A percentile compares a stretch with the other conserved stretches of the same genome.
Evolutionary conservation across 2,888 invertebrate species (phyloP).

Genomic region (Nysson spinosus): DNA sequence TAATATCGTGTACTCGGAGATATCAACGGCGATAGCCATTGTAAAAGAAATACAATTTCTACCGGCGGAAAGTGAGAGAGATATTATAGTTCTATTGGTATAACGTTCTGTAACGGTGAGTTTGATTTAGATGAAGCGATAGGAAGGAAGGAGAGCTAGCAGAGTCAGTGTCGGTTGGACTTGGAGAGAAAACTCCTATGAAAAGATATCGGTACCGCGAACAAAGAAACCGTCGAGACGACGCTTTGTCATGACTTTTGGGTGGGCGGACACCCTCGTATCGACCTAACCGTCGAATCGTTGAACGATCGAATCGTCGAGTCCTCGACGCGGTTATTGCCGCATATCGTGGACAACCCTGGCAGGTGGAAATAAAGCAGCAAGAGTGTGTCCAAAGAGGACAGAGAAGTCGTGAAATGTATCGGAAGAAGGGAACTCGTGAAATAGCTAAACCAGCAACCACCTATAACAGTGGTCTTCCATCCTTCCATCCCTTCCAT

Average conservation of each 20-base stretch:
- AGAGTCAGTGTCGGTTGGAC: too few relatives aligned
- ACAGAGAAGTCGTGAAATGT: conserved; percentile 14
- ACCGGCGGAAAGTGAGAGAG: too few relatives aligned
- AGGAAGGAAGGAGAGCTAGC: conserved; percentile 24
- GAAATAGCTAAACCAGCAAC: conserved; percentile 51
- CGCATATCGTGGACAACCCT: conserved; percentile 51
- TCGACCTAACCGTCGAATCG: conserved; percentile 62
- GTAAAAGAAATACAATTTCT: not conserved
- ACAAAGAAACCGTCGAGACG: conserved; percentile 39
- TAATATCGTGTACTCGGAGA: too few relatives aligned
- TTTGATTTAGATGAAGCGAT: conserved; percentile 45
- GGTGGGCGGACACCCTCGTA: conserved; percentile 38
- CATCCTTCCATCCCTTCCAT: too few relatives aligned
- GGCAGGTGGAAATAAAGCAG: conserved; percentile 61
- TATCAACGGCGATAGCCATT: not conserved
- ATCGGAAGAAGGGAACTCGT: conserved; percentile 49
- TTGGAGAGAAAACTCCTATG: conserved; percentile 4
- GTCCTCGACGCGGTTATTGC: conserved; percentile 63
- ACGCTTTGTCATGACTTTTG: conserved; percentile 41
- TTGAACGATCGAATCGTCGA: conserved; percentile 61
- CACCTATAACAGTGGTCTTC: too few relatives aligned
- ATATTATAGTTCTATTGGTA: conserved; percentile 6
- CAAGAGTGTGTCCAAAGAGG: conserved; percentile 10
- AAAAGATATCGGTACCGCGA: conserved; percentile 20
- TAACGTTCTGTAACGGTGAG: conserved; percentile 12